phyloP scores from a whole-genome alignment of 1,140 invertebrate species.

The Lamellibrachia luymesi region DNA sequence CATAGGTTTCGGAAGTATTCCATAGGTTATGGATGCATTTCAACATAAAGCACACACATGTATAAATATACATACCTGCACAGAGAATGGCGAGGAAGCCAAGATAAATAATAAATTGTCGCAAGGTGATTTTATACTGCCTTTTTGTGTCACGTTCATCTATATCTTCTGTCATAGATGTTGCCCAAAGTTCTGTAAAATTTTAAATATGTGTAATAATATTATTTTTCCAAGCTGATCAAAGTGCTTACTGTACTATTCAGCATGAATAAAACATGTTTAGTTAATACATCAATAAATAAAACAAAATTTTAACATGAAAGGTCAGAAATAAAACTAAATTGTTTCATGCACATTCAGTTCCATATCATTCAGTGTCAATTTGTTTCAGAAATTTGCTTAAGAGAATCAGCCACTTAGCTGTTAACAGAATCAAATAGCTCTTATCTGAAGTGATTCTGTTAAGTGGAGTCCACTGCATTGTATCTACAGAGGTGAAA shows the following conservation, averaged over 20 bases:
- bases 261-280: too few relatives aligned
- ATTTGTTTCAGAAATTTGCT: too few relatives aligned
- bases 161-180: conserved; percentile 20
- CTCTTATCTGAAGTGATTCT: too few relatives aligned
- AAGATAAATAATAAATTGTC: conserved; percentile 24
- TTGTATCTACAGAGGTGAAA: not conserved
- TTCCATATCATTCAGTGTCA: too few relatives aligned
- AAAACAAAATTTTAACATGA: too few relatives aligned
- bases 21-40: not conserved
- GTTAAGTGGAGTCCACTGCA: not conserved
- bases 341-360: too few relatives aligned
- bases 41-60: not conserved
- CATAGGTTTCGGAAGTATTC: too few relatives aligned
- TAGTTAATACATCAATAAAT: too few relatives aligned
- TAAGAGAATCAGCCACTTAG: too few relatives aligned
- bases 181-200: conserved; percentile 25
- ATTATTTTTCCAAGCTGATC: not conserved
- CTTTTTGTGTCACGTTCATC: conserved; percentile 16
- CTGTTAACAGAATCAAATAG: too few relatives aligned
- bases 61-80: conserved; percentile 3
- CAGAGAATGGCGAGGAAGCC: conserved; percentile 18
- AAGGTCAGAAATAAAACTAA: too few relatives aligned
- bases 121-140: conserved; percentile 7
- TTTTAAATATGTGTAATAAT: conserved; percentile 1
- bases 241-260: not conserved